Conservation (phyloP, 2,888 invertebrate genomes). For the Temnothorax rugatulus region DNA sequence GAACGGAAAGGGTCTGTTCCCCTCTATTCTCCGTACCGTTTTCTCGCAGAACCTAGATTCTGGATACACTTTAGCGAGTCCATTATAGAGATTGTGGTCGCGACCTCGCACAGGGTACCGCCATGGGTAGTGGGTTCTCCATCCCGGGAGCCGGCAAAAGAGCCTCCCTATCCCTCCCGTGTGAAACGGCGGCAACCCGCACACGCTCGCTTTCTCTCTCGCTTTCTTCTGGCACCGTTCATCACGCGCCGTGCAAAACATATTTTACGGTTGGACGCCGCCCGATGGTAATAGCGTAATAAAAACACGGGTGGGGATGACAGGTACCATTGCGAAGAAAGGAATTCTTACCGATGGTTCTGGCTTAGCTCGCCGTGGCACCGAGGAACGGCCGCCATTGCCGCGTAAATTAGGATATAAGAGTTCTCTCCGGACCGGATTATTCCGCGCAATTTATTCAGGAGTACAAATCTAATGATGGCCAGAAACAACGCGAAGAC, state of each 20-base stretch:
- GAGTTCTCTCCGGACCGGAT: conserved; percentile 63
- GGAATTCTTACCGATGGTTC: conserved; percentile 72
- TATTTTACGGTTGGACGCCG: conserved; percentile 74
- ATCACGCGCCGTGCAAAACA: conserved; percentile 72
- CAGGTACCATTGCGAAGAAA: conserved; percentile 69
- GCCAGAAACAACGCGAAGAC: conserved; percentile 49
- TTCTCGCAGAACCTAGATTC: conserved; percentile 73
- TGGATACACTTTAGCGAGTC: conserved; percentile 83
- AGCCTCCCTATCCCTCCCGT: conserved; percentile 58
- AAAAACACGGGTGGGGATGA: conserved; percentile 78
- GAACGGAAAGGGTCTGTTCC: conserved; percentile 69
- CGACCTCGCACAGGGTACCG: conserved; percentile 75
- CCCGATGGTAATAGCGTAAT: conserved; percentile 78
- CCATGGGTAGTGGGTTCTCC: conserved; percentile 73
- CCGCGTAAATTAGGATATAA: conserved; percentile 72
- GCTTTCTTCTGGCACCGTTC: conserved; percentile 65
- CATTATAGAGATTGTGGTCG: conserved; percentile 85
- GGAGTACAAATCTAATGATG: conserved; percentile 49
- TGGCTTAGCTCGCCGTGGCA: conserved; percentile 58
- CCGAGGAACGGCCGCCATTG: conserved; percentile 58
- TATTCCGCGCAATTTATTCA: conserved; percentile 70
- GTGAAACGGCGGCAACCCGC: conserved; percentile 1
- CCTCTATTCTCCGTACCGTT: conserved; percentile 61
- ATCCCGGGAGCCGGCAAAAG: conserved; percentile 71
- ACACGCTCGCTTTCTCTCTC: conserved; percentile 61